Base-by-base conservation (phyloP, 2,113 vertebrate genomes). In the Chelonoidis abingdonii region DNA sequence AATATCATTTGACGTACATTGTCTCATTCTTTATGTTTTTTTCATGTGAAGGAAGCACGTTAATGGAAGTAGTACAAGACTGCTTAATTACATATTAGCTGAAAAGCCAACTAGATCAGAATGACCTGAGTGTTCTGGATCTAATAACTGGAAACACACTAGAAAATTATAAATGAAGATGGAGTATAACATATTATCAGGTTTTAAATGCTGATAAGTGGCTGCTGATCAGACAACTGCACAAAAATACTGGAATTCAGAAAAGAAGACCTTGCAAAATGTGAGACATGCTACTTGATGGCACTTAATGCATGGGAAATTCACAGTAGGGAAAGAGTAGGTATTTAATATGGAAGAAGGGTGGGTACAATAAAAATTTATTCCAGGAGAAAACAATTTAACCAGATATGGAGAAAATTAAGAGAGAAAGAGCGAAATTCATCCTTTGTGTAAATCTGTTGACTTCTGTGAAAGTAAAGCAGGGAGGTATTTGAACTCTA, bases 401-500 rank as follows among this genome's bases (percentile, higher is more conserved):
- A 83, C 14, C 10, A 79, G 47, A 49, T 29, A 86, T 89, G 47
- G 17, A 94, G 27, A 44, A 91, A 47, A 49, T 4, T 50, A 86
- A 90, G 89, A 92, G 6, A 35, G 6, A 50, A 85, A 62, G 69
- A 6, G 25, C 3, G 38, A 86, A 93, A 80, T 53, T 50, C 0
- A 59, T 50, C 53, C 47, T 80, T 92, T 72, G 6, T 35, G 69
- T 54, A 89, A 89, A 80, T 85, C 31, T 19, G 59, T 8, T 91
- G 65, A 38, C 11, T 92, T 85, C 12, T 65, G 2, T 84, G 41
- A 4, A 83, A 89, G 81, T 87, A 87, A 31, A 38, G 1, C 93
- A 78, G 92, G 93, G 88, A 82, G 2, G 89, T 57, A 16, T 83
- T 95, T 80, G 47, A 12, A 65, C 88, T 89, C 85, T 90, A 80